A percentile compares a stretch with the other conserved stretches of the same genome.
Conservation (phyloP, 2,113 vertebrate genomes). For the Ia io region DNA sequence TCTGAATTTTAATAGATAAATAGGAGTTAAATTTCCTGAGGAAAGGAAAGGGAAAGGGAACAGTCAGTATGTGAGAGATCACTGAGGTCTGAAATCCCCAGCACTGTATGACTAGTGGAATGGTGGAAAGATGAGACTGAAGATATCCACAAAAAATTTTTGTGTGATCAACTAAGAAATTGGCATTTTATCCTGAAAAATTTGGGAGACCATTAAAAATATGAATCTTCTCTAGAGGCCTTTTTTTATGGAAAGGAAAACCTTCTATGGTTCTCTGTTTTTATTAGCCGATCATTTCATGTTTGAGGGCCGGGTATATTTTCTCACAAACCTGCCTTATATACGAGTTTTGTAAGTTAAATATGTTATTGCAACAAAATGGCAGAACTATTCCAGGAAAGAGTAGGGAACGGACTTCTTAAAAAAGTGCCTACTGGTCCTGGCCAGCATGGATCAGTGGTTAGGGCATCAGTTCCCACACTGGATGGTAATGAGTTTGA, state of each 20-base stretch:
- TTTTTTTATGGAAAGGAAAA: background rate
- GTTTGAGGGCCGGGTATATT: background rate
- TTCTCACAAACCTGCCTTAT: background rate
- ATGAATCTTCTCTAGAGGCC: background rate
- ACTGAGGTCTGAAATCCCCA: background rate
- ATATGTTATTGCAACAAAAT: background rate
- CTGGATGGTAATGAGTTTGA: too few relatives aligned
- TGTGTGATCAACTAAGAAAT: background rate
- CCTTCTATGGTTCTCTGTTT: background rate
- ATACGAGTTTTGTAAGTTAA: constrained; percentile 7
- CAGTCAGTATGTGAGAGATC: background rate
- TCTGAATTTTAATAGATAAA: background rate
- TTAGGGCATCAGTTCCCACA: too few relatives aligned
- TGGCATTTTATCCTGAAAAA: background rate
- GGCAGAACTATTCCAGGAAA: background rate
- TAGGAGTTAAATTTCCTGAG: background rate
- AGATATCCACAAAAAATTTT: background rate
- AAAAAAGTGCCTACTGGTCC: too few relatives aligned
- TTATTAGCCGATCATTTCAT: background rate
- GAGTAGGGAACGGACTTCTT: background rate
- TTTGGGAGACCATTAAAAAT: background rate
- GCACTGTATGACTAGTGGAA: background rate
- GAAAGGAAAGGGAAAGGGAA: background rate
- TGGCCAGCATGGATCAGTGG: too few relatives aligned
- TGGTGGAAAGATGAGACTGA: background rate